A percentile compares a stretch with the other conserved stretches of the same genome.
Evolutionary conservation across 1,140 invertebrate genomes (phyloP).

Genomic region (Drosophila nikananu): DNA sequence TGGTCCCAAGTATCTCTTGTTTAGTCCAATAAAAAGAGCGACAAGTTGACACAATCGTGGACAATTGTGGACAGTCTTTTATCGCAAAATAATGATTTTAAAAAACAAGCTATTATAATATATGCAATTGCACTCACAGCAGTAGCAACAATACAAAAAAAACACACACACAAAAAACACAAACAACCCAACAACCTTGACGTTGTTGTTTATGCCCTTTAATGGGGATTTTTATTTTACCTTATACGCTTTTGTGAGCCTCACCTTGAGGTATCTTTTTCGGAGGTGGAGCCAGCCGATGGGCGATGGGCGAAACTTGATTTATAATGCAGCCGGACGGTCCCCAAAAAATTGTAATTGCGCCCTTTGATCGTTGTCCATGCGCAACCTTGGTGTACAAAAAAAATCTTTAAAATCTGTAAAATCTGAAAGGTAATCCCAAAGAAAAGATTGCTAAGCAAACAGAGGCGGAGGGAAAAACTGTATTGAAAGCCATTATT

Average conservation of each 20-base stretch:
- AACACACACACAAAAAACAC: not conserved
- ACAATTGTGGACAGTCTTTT: slow-evolving; percentile 14
- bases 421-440: not conserved
- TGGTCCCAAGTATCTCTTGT: slow-evolving; percentile 19
- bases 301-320: slow-evolving; percentile 13
- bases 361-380: slow-evolving; percentile 29
- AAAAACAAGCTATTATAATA: slow-evolving; percentile 24
- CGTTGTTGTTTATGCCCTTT: slow-evolving; percentile 41
- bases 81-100: slow-evolving; percentile 21
- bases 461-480: slow-evolving; percentile 8
- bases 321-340: slow-evolving; percentile 32
- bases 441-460: slow-evolving; percentile 7
- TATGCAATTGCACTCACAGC: slow-evolving; percentile 40
- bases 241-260: slow-evolving; percentile 19
- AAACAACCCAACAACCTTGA: slow-evolving; percentile 33
- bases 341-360: slow-evolving; percentile 24
- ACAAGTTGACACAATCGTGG: slow-evolving; percentile 34
- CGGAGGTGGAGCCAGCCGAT: slow-evolving; percentile 12
- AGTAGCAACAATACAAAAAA: not conserved
- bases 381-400: slow-evolving; percentile 16
- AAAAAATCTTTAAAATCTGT: not conserved
- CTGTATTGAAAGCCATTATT: slow-evolving; percentile 14
- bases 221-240: slow-evolving; percentile 40
- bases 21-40: slow-evolving; percentile 2
- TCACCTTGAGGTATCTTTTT: slow-evolving; percentile 41